Conservation (phyloP, 2,113 vertebrate species). For the Gobius niger region DNA sequence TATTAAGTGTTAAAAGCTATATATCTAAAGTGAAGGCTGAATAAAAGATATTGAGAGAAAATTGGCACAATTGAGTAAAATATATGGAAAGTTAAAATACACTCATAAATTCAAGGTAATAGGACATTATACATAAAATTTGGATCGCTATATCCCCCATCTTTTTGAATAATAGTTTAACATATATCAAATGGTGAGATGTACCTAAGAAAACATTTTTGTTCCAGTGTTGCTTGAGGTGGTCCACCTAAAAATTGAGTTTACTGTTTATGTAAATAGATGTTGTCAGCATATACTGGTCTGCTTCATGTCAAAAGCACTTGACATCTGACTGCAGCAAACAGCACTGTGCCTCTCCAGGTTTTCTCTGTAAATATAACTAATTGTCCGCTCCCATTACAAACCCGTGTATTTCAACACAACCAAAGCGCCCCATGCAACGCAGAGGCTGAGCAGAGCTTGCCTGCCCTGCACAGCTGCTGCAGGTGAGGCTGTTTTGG, state of each 20-base stretch:
- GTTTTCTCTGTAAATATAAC: slow-evolving; percentile 70
- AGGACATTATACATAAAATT: not conserved
- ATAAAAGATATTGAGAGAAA: slow-evolving; percentile 3
- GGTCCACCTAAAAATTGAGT: slow-evolving; percentile 25
- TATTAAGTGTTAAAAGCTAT: slow-evolving; percentile 8
- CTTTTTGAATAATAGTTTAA: too few species aligned
- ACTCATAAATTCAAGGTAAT: not conserved
- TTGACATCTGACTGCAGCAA: slow-evolving; percentile 60
- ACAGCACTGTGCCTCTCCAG: slow-evolving; percentile 53
- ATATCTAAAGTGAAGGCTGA: not conserved
- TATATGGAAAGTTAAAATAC: not conserved
- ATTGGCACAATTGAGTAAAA: not conserved
- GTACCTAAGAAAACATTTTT: slow-evolving; percentile 7
- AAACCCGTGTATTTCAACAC: slow-evolving; percentile 55
- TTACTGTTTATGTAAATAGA: slow-evolving; percentile 53
- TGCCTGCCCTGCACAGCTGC: slow-evolving; percentile 26
- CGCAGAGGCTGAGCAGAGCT: slow-evolving; percentile 32
- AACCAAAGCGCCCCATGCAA: slow-evolving; percentile 43
- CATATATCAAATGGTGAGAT: not conserved
- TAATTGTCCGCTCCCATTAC: slow-evolving; percentile 57
- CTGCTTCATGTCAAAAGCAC: slow-evolving; percentile 36
- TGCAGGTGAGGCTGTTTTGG: slow-evolving; percentile 45
- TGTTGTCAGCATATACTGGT: slow-evolving; percentile 57
- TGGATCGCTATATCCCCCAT: too few species aligned
- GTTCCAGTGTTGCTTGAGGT: slow-evolving; percentile 10